Base-by-base conservation (phyloP, 2,888 invertebrate genomes). In the Watsonalla binaria region DNA sequence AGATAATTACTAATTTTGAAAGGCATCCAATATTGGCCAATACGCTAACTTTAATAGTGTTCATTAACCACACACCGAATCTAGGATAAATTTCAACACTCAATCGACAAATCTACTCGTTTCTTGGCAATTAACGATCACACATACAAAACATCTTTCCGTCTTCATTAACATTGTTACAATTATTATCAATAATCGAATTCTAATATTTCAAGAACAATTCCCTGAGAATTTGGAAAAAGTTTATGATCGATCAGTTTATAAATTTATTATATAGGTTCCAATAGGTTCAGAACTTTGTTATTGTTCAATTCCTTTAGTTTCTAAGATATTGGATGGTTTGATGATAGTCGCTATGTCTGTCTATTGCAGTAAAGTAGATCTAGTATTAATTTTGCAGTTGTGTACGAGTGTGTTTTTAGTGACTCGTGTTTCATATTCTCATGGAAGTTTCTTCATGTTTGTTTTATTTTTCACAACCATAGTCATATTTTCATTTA, bases 21-120 rank as follows among this genome's bases (percentile, higher is more conserved):
- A 85, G 86, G 84, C 83, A 84, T 79, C 82, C 15, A 77, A 76
- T 52, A 80, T 82, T 85, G 84, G 80, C 82, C 77, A 72, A 70
- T 72, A 74, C 69, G 62, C 49, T 49, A 49, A 39, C 37, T 35
- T 49, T 49, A 37, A 49, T 14, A 15, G 37, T 11, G 8, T 37
- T 35, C 35, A 35, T 9, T 11, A 24, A 5, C 42, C 37, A 49
- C 37, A 37, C 49, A 39, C 39, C 24, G 9, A 37, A 9, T 37
- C 35, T 35, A 48, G n/a, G 13, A 34, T 35, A 35, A 14, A 9
- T 9, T 37, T 24, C 14, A 15, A 14, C 14, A 35, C 37, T 49
- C 14, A 8, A 9, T 5, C 42, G 6, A 49, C 37, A 37, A 49
- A 49, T 39, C 49, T 49, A 49, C 8, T 42, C 5, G 11, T 42